These are phyloP conservation scores for Chrysomela aeneicollis DNA, from an alignment of 2,888 invertebrate genomes.

Conservation along the genomic window DNA sequence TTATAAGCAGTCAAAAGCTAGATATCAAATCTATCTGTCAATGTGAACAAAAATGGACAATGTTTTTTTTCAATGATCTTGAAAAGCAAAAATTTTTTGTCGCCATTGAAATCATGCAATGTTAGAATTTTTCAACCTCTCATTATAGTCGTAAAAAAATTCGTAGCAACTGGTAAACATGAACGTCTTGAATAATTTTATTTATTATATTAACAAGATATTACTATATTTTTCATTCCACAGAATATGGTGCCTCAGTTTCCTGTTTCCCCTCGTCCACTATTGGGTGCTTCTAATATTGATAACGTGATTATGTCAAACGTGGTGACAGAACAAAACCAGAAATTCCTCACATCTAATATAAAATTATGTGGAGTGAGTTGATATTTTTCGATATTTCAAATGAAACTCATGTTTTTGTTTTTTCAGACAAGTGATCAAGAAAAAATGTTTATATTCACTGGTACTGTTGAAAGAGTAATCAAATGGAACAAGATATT, in stretches of 20 bases:
- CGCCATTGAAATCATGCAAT: no score
- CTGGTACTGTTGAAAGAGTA: conserved; percentile 50
- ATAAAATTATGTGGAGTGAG: not conserved
- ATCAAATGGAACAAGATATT: conserved; percentile 51
- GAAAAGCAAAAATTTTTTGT: no score
- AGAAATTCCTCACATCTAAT: not conserved
- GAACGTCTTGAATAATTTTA: no score
- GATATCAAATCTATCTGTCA: no score
- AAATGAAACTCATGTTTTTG: not conserved
- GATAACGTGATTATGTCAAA: not conserved
- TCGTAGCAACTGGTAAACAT: no score
- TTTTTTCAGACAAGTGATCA: conserved; percentile 9
- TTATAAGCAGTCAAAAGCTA: no score
- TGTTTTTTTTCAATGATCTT: no score
- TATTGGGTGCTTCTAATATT: not conserved
- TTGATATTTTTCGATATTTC: not conserved
- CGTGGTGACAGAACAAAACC: not conserved
- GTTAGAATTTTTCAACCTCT: no score
- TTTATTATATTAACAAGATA: no score
- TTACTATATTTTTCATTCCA: not conserved
- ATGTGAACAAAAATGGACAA: no score
- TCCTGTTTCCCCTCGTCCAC: not conserved
- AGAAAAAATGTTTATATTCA: conserved; percentile 46
- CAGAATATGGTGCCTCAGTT: not conserved
- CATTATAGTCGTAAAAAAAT: no score